These are phyloP conservation scores for Polydrusus pterygomalis DNA, from an alignment of 2,888 invertebrate genomes.

Conservation along the genomic window DNA sequence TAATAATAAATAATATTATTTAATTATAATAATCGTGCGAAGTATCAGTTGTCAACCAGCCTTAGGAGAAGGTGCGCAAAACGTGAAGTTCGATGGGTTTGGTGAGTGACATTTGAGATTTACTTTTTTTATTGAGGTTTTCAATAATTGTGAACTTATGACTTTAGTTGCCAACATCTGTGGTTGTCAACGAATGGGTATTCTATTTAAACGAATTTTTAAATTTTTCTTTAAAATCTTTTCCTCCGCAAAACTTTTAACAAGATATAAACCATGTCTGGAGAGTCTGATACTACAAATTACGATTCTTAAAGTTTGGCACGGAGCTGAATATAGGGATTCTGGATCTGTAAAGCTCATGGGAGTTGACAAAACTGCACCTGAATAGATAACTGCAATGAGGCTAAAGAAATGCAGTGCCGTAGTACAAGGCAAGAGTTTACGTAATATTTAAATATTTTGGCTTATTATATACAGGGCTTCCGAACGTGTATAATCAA, in stretches of 20 bases:
- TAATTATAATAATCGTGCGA: too few species aligned
- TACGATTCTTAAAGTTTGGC: background rate
- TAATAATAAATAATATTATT: too few species aligned
- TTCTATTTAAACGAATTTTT: background rate
- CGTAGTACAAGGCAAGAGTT: background rate
- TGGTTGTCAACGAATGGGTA: background rate
- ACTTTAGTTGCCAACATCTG: too few species aligned
- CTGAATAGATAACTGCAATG: background rate
- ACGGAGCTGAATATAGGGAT: background rate
- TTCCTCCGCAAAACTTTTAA: background rate
- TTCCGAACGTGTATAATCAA: too few species aligned
- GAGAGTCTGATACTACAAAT: background rate
- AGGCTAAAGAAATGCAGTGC: background rate
- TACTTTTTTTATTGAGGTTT: too few species aligned
- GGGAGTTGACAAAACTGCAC: background rate
- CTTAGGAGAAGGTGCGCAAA: too few species aligned
- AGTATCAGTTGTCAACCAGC: too few species aligned
- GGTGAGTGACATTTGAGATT: too few species aligned
- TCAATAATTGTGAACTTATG: too few species aligned
- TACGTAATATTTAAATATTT: too few species aligned
- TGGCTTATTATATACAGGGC: too few species aligned
- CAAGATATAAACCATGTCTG: background rate
- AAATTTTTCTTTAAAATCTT: background rate
- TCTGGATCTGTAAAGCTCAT: slow-evolving; percentile 5
- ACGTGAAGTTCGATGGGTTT: too few species aligned